phyloP scores from a whole-genome alignment of 2,888 invertebrate genomes.

The Dioctria rufipes region DNA sequence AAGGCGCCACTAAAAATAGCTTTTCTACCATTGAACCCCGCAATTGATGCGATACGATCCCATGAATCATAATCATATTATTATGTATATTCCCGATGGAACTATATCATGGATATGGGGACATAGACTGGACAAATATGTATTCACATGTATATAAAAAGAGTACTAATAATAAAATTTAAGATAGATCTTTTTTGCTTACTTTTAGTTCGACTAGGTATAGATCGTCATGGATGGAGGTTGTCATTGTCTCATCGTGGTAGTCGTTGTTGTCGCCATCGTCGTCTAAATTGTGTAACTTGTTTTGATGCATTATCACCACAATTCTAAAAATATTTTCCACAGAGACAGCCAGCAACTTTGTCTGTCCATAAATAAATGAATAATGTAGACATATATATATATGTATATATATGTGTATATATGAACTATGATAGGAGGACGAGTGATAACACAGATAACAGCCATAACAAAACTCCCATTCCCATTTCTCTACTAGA shows the following conservation, averaged over 20 bases:
- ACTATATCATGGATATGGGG: no score
- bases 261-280: no score
- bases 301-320: slow-evolving; percentile 49
- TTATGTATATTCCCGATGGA: no score
- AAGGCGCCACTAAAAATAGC: slow-evolving; percentile 50
- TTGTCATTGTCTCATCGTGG: no score
- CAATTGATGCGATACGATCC: slow-evolving; percentile 30
- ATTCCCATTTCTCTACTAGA: no score
- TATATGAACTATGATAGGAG: slow-evolving; percentile 34
- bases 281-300: slow-evolving; percentile 51
- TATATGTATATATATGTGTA: not conserved
- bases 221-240: not conserved
- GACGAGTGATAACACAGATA: slow-evolving; percentile 31
- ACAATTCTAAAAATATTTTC: slow-evolving; percentile 41
- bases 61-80: no score
- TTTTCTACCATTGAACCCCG: slow-evolving; percentile 52
- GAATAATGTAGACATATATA: not conserved
- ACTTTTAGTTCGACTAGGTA: not conserved
- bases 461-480: slow-evolving; percentile 12
- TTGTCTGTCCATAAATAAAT: slow-evolving; percentile 40
- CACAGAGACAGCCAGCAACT: slow-evolving; percentile 18
- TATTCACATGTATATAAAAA: not conserved
- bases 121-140: not conserved
- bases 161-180: not conserved
- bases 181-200: not conserved